Evolutionary conservation across 1,140 invertebrate species (phyloP).

Genomic region (Fragariocoptes setiger): DNA sequence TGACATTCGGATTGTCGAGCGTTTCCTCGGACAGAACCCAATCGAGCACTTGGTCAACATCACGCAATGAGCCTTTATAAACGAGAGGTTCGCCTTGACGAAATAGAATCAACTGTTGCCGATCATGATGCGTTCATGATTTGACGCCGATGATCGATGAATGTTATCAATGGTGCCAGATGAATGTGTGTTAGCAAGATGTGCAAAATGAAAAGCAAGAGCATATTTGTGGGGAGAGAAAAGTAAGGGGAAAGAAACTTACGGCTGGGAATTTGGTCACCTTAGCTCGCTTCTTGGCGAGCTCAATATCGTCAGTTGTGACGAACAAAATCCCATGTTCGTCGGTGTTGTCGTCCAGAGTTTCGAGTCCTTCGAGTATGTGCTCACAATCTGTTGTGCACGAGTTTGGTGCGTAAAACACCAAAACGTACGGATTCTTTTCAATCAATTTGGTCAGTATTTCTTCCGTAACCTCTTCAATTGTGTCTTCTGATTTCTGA

Average conservation of each 20-base stretch:
- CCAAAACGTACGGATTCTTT: conserved; percentile 13
- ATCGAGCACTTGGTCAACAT: conserved; percentile 52
- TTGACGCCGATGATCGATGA: too few relatives aligned
- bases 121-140: too few relatives aligned
- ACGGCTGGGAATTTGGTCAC: conserved; percentile 39
- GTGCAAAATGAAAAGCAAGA: too few relatives aligned
- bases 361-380: conserved; percentile 33
- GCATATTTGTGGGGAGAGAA: too few relatives aligned
- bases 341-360: conserved; percentile 63
- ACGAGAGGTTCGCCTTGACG: conserved; percentile 36
- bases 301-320: conserved; percentile 13
- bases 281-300: conserved; percentile 44
- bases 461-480: conserved; percentile 38
- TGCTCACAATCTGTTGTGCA: conserved; percentile 21
- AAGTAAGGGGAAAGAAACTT: too few relatives aligned
- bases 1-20: conserved; percentile 58
- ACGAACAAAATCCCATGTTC: conserved; percentile 67
- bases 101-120: conserved; percentile 62
- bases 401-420: conserved; percentile 14
- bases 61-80: conserved; percentile 41
- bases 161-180: too few relatives aligned
- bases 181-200: too few relatives aligned
- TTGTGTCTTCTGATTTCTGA: conserved; percentile 60
- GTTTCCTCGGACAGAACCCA: conserved; percentile 75
- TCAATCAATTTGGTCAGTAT: conserved; percentile 14